phyloP scores from a whole-genome alignment of 2,888 invertebrate species.

The Stenolophus ochropezus region DNA sequence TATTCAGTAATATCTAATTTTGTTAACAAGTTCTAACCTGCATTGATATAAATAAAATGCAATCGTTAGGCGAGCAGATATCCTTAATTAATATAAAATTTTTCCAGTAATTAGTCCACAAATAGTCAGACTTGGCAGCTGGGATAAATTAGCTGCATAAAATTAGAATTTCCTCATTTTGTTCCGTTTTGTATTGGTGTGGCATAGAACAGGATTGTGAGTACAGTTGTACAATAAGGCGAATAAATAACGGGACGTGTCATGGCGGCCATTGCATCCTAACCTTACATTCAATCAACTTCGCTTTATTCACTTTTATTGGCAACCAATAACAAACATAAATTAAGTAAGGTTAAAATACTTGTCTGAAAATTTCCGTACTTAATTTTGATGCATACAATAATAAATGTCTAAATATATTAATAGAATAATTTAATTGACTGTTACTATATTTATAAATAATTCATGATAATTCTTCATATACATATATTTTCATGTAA shows the following conservation, averaged over 20 bases:
- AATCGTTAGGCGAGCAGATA: not conserved
- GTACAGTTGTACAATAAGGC: not conserved
- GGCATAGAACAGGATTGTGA: conserved; percentile 25
- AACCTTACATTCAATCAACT: not conserved
- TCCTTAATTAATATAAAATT: not conserved
- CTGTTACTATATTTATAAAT: no score
- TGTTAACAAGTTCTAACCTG: not conserved
- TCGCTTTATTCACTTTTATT: no score
- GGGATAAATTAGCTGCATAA: conserved; percentile 34
- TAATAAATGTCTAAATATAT: no score
- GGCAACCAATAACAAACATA: no score
- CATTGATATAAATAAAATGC: not conserved
- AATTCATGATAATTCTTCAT: no score
- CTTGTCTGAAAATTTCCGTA: no score
- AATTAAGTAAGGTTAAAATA: no score
- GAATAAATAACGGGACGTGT: not conserved
- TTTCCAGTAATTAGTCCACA: not conserved
- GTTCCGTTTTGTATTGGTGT: conserved; percentile 29
- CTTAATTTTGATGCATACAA: no score
- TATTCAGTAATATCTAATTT: not conserved
- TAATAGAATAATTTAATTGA: no score
- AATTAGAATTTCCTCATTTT: conserved; percentile 24
- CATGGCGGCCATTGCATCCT: not conserved
- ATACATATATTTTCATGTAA: no score
- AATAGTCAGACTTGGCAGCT: conserved; percentile 10